phyloP scores from a whole-genome alignment of 1,140 invertebrate species.

The Oncopodura yosiiana region DNA sequence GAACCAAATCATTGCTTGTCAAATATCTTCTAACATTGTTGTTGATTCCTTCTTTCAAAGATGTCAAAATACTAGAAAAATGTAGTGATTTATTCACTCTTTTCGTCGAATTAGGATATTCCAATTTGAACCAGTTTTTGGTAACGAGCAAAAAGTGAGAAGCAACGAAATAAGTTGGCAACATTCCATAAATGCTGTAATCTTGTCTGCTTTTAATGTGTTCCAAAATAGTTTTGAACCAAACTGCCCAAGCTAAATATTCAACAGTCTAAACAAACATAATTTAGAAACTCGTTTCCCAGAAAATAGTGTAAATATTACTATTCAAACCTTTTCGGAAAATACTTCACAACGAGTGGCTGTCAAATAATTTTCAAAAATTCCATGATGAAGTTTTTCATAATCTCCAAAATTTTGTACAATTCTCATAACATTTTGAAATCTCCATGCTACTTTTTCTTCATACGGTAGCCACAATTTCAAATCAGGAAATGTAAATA shows the following conservation, averaged over 20 bases:
- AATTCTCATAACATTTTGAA: slow-evolving; percentile 52
- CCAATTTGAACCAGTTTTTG: slow-evolving; percentile 55
- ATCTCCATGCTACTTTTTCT: neutral
- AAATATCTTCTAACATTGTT: neutral
- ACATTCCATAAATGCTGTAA: slow-evolving; percentile 65
- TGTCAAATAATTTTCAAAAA: slow-evolving; percentile 78
- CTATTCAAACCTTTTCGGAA: slow-evolving; percentile 50
- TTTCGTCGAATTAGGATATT: slow-evolving; percentile 70
- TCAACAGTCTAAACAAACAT: slow-evolving; percentile 42
- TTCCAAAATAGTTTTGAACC: slow-evolving; percentile 57
- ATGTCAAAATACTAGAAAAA: slow-evolving; percentile 36
- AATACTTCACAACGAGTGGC: slow-evolving; percentile 58
- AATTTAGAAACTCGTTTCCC: neutral
- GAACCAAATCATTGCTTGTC: neutral
- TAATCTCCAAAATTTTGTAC: slow-evolving; percentile 66
- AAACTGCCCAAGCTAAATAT: slow-evolving; percentile 69
- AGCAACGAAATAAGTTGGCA: slow-evolving; percentile 61
- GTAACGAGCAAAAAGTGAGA: slow-evolving; percentile 71
- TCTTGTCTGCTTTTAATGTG: slow-evolving; percentile 60
- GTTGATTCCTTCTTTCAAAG: neutral
- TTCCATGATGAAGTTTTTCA: slow-evolving; percentile 55
- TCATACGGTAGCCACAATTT: no score
- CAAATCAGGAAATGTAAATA: no score
- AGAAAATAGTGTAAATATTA: slow-evolving; percentile 37
- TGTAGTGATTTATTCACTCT: neutral